These are phyloP conservation scores for Corythornis madagascariensis DNA, from an alignment of 2,113 vertebrate species.

Conservation along the genomic window DNA sequence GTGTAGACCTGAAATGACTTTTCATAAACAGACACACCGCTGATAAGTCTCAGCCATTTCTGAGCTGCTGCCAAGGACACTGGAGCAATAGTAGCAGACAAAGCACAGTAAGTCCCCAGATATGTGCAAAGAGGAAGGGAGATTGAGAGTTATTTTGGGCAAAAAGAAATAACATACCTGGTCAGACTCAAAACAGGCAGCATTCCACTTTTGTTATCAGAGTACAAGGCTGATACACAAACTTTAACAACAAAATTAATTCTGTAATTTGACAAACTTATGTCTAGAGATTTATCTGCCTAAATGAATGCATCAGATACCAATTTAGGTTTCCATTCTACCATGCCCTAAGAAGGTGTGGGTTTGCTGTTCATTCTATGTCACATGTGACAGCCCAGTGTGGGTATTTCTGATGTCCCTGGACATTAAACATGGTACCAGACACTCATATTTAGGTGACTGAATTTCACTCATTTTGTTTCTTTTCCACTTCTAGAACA, in stretches of 20 bases:
- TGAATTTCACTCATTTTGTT: background rate
- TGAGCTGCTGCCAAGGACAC: background rate
- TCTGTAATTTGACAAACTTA: background rate
- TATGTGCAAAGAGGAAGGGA: background rate
- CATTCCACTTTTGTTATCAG: background rate
- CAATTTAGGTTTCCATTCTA: background rate
- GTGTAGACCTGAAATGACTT: background rate
- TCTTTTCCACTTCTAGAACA: background rate
- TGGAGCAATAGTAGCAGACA: background rate
- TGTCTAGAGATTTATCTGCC: background rate
- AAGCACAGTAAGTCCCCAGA: background rate
- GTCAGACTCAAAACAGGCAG: background rate
- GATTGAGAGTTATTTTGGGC: background rate
- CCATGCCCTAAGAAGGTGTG: background rate
- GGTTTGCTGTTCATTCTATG: background rate
- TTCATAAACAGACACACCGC: background rate
- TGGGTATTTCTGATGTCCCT: background rate
- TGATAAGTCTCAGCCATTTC: background rate
- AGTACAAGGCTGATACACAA: background rate
- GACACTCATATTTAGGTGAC: background rate
- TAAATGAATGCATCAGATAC: background rate
- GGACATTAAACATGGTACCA: background rate
- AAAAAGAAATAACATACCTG: background rate
- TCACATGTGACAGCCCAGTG: background rate
- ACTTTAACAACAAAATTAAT: background rate